Conservation (phyloP, 2,888 invertebrate species). For the Cataglyphis cursor region DNA sequence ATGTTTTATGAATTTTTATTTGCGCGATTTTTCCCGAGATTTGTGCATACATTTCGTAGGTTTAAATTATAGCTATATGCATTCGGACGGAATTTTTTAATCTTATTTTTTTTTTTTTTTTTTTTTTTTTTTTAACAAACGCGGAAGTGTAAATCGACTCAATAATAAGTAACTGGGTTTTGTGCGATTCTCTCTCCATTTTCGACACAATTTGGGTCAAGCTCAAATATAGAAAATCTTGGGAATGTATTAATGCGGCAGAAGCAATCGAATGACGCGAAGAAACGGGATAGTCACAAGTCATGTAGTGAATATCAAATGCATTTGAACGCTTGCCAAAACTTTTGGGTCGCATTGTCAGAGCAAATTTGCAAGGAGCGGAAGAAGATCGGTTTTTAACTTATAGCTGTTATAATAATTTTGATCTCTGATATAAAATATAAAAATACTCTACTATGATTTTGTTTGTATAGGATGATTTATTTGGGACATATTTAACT, state of each 20-base stretch:
- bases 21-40: background rate
- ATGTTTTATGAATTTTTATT: background rate
- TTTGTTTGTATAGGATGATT: too few species aligned
- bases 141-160: conserved; percentile 22
- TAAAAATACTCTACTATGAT: too few species aligned
- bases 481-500: background rate
- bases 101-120: conserved; percentile 35
- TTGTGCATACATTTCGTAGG: background rate
- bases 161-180: conserved; percentile 64
- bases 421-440: too few species aligned
- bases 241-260: conserved; percentile 52
- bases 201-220: conserved; percentile 20
- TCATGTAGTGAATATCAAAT: conserved; percentile 72
- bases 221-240: conserved; percentile 60
- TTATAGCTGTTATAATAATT: background rate
- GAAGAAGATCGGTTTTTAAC: background rate
- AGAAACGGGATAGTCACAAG: conserved; percentile 52
- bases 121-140: background rate
- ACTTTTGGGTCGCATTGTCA: conserved; percentile 64
- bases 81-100: background rate
- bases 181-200: conserved; percentile 14
- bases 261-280: conserved; percentile 25
- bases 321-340: conserved; percentile 82
- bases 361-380: background rate
- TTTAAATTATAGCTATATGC: background rate